Percentiles rank a stretch among this genome's conserved stretches.
phyloP scores from a whole-genome alignment of 2,113 vertebrate species.

The Pachypanchax playfairii region DNA sequence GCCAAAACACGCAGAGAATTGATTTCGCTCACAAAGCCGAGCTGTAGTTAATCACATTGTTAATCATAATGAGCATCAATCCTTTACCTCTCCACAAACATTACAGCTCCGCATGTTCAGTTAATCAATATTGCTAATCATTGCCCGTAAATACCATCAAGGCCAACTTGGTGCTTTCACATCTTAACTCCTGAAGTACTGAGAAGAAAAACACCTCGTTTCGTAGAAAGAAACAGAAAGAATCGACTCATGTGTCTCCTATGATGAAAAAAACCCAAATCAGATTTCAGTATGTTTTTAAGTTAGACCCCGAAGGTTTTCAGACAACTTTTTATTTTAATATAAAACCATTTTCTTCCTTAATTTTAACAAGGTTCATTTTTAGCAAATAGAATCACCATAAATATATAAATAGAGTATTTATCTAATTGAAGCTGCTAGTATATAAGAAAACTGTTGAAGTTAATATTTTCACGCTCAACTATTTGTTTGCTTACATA shows the following conservation, averaged over 20 bases:
- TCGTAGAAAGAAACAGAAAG: not conserved
- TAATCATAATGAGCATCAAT: slow-evolving; percentile 8
- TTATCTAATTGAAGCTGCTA: no score
- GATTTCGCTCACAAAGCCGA: not conserved
- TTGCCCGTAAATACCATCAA: slow-evolving; percentile 19
- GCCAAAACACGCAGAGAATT: slow-evolving; percentile 6
- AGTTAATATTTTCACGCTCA: no score
- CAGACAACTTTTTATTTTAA: no score
- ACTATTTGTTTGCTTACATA: not conserved
- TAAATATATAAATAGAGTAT: no score
- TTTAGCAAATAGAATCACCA: no score
- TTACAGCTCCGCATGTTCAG: slow-evolving; percentile 15
- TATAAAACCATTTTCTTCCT: no score
- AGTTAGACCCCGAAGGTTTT: no score
- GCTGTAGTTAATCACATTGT: slow-evolving; percentile 28
- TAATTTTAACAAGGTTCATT: no score
- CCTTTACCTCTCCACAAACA: slow-evolving; percentile 6
- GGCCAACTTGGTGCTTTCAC: slow-evolving; percentile 11
- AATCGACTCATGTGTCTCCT: no score
- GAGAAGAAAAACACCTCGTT: slow-evolving; percentile 45
- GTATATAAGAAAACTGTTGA: no score
- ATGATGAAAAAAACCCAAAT: no score
- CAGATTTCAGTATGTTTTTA: no score
- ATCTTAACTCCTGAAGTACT: slow-evolving; percentile 49
- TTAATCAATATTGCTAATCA: slow-evolving; percentile 43